Evolutionary conservation across 2,888 invertebrate species (phyloP).

Genomic region (Stenichneumon culpator): DNA sequence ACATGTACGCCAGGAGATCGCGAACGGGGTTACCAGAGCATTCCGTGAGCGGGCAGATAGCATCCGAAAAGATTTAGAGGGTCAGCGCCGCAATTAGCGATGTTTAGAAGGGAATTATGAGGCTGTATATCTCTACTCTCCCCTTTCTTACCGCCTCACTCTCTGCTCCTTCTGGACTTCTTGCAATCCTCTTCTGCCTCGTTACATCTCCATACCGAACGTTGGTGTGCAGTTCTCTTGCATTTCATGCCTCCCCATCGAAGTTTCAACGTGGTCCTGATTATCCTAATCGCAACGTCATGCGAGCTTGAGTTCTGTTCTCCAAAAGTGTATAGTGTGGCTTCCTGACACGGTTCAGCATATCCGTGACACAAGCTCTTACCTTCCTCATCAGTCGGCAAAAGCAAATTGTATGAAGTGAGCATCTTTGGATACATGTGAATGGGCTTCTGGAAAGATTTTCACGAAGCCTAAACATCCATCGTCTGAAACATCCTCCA

Average conservation of each 20-base stretch:
- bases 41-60: constrained; percentile 74
- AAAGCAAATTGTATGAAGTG: no score
- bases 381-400: no score
- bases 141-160: constrained; percentile 59
- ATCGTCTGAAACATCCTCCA: no score
- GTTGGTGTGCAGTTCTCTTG: background rate
- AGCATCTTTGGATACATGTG: no score
- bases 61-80: constrained; percentile 80
- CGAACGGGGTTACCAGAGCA: constrained; percentile 61
- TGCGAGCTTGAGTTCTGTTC: background rate
- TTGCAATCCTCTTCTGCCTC: background rate
- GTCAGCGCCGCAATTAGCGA: constrained; percentile 80
- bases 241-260: background rate
- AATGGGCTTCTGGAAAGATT: no score
- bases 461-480: no score
- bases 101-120: constrained; percentile 82
- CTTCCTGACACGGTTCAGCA: background rate
- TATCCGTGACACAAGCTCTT: no score
- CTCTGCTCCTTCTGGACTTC: constrained; percentile 11
- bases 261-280: background rate
- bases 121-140: constrained; percentile 77
- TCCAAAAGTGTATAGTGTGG: background rate
- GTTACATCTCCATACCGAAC: background rate
- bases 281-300: constrained; percentile 2
- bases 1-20: constrained; percentile 31